phyloP scores from a whole-genome alignment of 2,797 vertebrate genomes.

The Galago senegalensis region DNA sequence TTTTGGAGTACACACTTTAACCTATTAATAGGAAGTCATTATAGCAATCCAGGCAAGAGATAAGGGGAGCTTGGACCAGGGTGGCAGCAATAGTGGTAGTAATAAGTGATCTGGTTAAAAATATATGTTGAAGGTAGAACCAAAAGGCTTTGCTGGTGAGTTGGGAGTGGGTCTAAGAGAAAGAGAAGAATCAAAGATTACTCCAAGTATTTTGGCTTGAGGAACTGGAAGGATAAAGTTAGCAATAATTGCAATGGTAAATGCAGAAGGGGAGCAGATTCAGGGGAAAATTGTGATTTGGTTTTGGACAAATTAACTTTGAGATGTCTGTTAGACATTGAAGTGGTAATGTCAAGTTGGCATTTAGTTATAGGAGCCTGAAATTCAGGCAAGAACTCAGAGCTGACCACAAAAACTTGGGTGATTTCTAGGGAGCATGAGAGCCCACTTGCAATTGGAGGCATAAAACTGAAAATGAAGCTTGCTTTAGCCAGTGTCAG shows the following conservation, averaged over 20 bases:
- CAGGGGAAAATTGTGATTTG: not conserved
- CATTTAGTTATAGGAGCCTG: not conserved
- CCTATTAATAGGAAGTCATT: not conserved
- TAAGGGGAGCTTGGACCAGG: not conserved
- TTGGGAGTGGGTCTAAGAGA: not conserved
- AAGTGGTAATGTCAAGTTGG: not conserved
- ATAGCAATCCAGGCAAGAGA: not conserved
- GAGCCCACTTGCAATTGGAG: not conserved
- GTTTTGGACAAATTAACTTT: conserved; percentile 64
- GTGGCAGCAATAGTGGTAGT: not conserved
- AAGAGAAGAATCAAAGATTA: conserved; percentile 39
- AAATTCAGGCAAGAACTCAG: conserved; percentile 21
- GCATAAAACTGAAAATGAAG: conserved; percentile 38
- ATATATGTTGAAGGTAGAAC: not conserved
- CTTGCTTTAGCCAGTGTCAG: not conserved
- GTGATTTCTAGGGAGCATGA: not conserved
- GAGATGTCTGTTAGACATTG: not conserved
- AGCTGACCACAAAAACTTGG: conserved; percentile 13
- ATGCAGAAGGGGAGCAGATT: not conserved
- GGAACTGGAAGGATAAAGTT: conserved; percentile 8
- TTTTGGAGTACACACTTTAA: not conserved
- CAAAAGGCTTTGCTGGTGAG: conserved; percentile 13
- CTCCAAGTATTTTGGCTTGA: conserved; percentile 8
- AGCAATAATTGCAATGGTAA: not conserved
- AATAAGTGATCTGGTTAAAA: conserved; percentile 34